Percentiles rank a stretch among this genome's conserved stretches.
These are phyloP conservation scores for Prochilodus magdalenae DNA, from an alignment of 2,113 vertebrate genomes.

Conservation along the genomic window DNA sequence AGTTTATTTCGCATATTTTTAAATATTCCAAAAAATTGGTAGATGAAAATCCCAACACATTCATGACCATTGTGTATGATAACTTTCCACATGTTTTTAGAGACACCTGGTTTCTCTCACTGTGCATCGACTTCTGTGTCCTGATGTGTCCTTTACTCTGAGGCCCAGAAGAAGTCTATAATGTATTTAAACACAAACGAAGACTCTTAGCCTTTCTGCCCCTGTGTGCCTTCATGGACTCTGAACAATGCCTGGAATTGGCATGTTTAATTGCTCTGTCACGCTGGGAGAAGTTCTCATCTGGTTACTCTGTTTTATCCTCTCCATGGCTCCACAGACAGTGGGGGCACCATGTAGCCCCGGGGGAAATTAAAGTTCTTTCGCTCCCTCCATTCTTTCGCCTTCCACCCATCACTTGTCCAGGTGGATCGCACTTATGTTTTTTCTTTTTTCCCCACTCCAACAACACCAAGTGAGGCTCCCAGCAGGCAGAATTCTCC, in stretches of 20 bases:
- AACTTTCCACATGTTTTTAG: no score
- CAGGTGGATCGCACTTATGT: neutral
- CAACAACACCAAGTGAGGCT: neutral
- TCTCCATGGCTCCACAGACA: neutral
- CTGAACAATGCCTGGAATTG: neutral
- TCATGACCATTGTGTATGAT: no score
- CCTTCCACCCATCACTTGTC: conserved; percentile 26
- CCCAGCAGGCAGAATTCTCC: conserved; percentile 19
- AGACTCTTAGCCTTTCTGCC: neutral
- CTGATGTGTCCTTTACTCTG: neutral
- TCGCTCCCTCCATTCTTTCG: conserved; percentile 8
- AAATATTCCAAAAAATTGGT: no score
- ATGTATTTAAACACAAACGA: neutral
- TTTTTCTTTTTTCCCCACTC: neutral
- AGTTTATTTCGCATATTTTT: no score
- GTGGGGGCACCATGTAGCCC: neutral
- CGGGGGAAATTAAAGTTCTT: conserved; percentile 40
- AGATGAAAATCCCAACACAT: no score
- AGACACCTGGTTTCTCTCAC: no score
- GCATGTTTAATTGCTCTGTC: neutral
- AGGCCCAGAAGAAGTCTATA: neutral
- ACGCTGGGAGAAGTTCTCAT: neutral
- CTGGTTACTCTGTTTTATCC: neutral
- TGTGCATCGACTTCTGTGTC: neutral
- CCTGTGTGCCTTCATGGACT: neutral